Conservation (phyloP, 2,113 vertebrate genomes). For the Pipra filicauda region DNA sequence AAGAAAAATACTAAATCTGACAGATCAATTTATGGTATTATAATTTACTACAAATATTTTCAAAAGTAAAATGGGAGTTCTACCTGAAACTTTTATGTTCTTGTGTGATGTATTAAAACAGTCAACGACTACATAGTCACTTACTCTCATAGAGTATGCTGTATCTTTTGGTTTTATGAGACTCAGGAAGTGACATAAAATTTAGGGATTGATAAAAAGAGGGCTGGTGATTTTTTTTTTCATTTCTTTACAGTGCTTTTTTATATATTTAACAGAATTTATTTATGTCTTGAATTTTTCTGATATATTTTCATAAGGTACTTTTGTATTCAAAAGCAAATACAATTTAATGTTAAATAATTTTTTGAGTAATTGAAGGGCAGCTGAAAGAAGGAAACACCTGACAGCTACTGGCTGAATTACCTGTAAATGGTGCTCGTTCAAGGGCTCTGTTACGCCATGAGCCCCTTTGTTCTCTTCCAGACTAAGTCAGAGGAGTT, state of each 20-base stretch:
- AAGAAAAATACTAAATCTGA: not conserved
- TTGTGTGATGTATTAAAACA: not conserved
- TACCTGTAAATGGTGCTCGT: not conserved
- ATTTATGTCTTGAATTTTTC: not conserved
- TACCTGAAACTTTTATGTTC: not conserved
- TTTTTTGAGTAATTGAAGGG: not conserved
- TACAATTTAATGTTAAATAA: not conserved
- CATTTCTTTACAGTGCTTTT: not conserved
- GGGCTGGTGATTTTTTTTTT: not conserved
- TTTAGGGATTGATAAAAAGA: not conserved
- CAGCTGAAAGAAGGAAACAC: not conserved
- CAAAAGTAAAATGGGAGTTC: not conserved
- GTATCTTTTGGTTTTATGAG: not conserved
- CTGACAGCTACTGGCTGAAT: not conserved
- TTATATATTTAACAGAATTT: not conserved
- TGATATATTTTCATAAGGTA: fast-evolving
- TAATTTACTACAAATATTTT: not conserved
- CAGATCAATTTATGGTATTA: not conserved
- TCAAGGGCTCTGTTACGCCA: not conserved
- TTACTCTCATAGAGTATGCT: not conserved
- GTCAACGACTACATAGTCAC: not conserved
- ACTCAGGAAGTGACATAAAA: not conserved
- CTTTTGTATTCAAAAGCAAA: not conserved
- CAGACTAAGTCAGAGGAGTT: not conserved
- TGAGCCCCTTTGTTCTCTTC: not conserved